Base-by-base conservation (phyloP, 2,888 invertebrate species). In the Eretmocerus hayati region DNA sequence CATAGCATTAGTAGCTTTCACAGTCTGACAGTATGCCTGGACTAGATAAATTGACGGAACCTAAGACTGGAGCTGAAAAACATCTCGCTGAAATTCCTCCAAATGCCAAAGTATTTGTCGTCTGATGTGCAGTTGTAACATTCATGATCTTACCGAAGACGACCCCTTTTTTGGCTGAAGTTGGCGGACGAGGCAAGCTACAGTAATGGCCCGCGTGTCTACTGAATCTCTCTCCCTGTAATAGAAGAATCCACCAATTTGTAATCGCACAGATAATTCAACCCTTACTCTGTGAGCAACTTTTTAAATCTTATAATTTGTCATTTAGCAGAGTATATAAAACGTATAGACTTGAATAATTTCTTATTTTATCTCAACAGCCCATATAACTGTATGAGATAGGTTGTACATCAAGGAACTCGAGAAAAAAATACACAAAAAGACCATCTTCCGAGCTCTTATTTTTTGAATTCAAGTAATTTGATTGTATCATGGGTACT, bases 41-140 rank as follows among this genome's bases (percentile, higher is more conserved):
- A n/a, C n/a, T n/a, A n/a, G n/a, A n/a, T n/a, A n/a, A n/a, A n/a
- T n/a, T n/a, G n/a, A n/a, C n/a, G n/a, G n/a, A n/a, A 91, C 91
- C 91, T 90, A 93, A 77, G 77, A 90, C 90, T 66, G 92, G 92
- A 71, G 91, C 90, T 66, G 91, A 91, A 67, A 84, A 85, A 74
- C 90, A 89, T 75, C 83, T 80, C 67, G 81, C 75, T 77, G 80
- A 75, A 76, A 76, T 63, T 76, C 79, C 74, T 77, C 74, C 66
- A 68, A 74, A 62, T 72, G 74, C 70, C 64, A 69, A 60, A 50
- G 65, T 66, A 54, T 66, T 62, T 43, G 62, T 66, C 36, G 63
- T 61, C 55, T 66, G 66, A 13, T 30, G 8, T 46, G 59, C 61
- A 47, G 59, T 61, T 44, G 57, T 59, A 48, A 58, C 43, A 57